Evolutionary conservation across 2,888 invertebrate genomes (phyloP).

Genomic region (Drosophila leonis): DNA sequence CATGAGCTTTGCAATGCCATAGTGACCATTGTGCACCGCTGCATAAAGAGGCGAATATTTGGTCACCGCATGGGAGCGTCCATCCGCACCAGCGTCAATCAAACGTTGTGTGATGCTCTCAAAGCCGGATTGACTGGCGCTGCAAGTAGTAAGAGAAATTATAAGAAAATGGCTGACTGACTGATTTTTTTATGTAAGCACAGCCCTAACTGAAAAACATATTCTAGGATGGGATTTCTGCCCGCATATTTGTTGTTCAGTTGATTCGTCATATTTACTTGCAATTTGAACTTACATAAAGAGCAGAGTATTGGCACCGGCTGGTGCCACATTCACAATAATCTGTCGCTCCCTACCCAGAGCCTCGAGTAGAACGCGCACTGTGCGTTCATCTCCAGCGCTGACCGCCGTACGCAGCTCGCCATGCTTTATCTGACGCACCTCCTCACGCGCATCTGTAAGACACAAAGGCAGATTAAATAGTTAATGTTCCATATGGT

Average conservation of each 20-base stretch:
- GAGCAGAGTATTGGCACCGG: slow-evolving; percentile 94
- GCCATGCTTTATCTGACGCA: slow-evolving; percentile 90
- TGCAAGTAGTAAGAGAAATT: slow-evolving; percentile 78
- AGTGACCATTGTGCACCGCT: slow-evolving; percentile 94
- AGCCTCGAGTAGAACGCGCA: slow-evolving; percentile 89
- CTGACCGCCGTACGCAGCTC: slow-evolving; percentile 91
- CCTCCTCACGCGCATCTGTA: slow-evolving; percentile 88
- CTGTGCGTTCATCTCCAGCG: slow-evolving; percentile 89
- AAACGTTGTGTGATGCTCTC: slow-evolving; percentile 91
- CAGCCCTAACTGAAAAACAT: neutral
- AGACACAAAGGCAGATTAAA: neutral
- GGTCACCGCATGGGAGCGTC: slow-evolving; percentile 95
- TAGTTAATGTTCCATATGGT: slow-evolving; percentile 26
- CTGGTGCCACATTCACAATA: slow-evolving; percentile 94
- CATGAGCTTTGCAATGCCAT: slow-evolving; percentile 91
- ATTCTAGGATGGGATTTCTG: neutral
- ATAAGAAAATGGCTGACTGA: neutral
- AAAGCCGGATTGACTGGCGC: slow-evolving; percentile 94
- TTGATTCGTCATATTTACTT: neutral
- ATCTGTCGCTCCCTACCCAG: slow-evolving; percentile 89
- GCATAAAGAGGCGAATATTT: slow-evolving; percentile 97
- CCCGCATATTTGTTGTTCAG: neutral
- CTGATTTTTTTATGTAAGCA: neutral
- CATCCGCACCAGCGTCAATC: slow-evolving; percentile 93
- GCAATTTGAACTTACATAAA: slow-evolving; percentile 89